A percentile compares a stretch with the other conserved stretches of the same genome.
Conservation (phyloP, 92 coral and sea anemone genomes). For the Heteractis magnifica region DNA sequence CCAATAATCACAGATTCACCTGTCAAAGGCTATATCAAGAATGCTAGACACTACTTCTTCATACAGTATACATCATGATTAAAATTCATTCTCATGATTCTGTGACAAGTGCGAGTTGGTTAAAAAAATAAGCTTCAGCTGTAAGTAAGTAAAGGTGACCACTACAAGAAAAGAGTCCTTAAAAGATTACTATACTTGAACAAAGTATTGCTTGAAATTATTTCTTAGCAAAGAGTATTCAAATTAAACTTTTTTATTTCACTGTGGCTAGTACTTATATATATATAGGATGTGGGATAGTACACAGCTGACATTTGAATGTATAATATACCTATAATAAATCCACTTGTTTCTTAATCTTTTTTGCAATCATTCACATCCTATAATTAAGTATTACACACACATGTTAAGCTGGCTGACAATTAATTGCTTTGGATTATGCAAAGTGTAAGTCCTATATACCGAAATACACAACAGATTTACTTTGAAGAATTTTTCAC, state of each 20-base stretch:
- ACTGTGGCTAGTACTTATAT: not conserved
- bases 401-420: slow-evolving; percentile 4
- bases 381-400: not conserved
- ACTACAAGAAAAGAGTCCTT: not conserved
- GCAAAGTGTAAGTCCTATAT: not conserved
- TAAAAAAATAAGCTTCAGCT: not conserved
- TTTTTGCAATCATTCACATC: slow-evolving; percentile 7
- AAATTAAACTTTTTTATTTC: not conserved
- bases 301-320: not conserved
- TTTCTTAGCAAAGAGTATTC: not conserved
- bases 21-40: no score
- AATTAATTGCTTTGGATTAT: not conserved
- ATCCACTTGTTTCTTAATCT: not conserved
- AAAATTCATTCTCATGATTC: not conserved
- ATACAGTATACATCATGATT: no score
- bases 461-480: not conserved
- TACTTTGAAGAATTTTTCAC: not conserved
- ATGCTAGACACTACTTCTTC: no score
- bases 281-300: not conserved
- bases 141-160: not conserved
- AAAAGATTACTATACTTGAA: not conserved
- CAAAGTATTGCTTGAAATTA: not conserved
- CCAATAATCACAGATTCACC: no score
- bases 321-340: not conserved
- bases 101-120: not conserved